Evolutionary conservation across 1,140 invertebrate genomes (phyloP), one percentile per base, ranked within the genome.

Genomic region (Cherax quadricarinatus): DNA sequence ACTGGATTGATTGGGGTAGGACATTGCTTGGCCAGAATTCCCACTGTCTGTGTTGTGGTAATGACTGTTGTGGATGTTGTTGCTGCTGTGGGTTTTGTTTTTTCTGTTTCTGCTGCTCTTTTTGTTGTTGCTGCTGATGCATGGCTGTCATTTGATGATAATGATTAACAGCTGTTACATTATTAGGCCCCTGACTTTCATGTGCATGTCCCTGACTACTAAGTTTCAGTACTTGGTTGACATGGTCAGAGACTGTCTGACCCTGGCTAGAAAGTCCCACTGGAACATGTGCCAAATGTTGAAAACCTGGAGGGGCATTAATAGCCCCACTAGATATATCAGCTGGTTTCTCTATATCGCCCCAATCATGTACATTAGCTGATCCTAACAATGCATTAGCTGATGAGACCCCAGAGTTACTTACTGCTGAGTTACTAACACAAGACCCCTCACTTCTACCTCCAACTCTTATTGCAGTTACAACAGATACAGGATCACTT

Each of bases 231-330:
- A 57, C 57, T 80, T 81, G 87, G 18, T 10, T 89, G 3, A 49
- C 49, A 49, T 86, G 84, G 7, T 66, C 84, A 66, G 62, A 41
- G 12, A 66, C 18, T 41, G n/a, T 4, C 10, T 85, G 83, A 18
- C 57, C 60, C 48, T 66, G 83, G 30, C 16, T 73, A n/a, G 30
- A 30, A 53, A 41, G 86, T 57, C 53, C 70, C 21, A 66, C 30
- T 70, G 66, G 62, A 75, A 62, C 86, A 78, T 79, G 70, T 60
- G 83, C 30, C 75, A 73, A 73, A 80, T 88, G 75, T 53, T 88
- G 86, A 60, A 88, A 88, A 24, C 86, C 86, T 80, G 86, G 86
- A n/a, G 86, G 86, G 7, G 41, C 86, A 80, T 75, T 88, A 60
- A 88, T 53, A 51, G 53, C 51, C 14, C 75, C 75, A 41, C 86